These are phyloP conservation scores for Dreissena rostriformis DNA, from an alignment of 1,140 invertebrate genomes.

Conservation along the genomic window DNA sequence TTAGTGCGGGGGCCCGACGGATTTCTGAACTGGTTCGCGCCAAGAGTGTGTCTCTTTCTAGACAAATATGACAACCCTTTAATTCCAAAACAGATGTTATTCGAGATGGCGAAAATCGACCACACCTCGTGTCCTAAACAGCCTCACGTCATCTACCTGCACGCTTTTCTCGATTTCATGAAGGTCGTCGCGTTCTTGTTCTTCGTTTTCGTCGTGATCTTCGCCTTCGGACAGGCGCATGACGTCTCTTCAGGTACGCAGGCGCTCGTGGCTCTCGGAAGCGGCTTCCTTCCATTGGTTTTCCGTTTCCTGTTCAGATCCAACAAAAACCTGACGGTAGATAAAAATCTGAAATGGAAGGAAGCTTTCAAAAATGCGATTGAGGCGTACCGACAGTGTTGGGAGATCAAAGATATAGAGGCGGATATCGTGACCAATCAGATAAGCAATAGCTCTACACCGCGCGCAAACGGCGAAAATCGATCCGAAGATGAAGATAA, in stretches of 20 bases:
- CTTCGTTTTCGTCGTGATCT: slow-evolving; percentile 40
- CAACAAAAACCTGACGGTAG: background rate
- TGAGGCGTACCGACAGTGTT: background rate
- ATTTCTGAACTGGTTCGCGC: slow-evolving; percentile 35
- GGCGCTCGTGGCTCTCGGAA: slow-evolving; percentile 25
- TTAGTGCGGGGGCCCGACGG: slow-evolving; percentile 1
- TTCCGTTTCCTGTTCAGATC: slow-evolving; percentile 24
- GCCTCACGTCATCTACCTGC: slow-evolving; percentile 21
- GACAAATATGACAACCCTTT: slow-evolving; percentile 35
- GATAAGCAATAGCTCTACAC: too few species aligned
- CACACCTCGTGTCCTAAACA: slow-evolving; percentile 24
- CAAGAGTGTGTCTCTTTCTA: slow-evolving; percentile 12
- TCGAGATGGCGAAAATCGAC: slow-evolving; percentile 14
- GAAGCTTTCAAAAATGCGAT: slow-evolving; percentile 16
- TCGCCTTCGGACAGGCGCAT: slow-evolving; percentile 39
- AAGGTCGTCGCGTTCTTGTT: slow-evolving; percentile 19
- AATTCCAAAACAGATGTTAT: slow-evolving; percentile 27
- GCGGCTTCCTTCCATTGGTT: slow-evolving; percentile 33
- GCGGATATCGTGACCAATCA: background rate
- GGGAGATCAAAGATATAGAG: slow-evolving; percentile 29
- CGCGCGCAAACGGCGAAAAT: too few species aligned
- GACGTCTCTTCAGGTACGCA: slow-evolving; percentile 35
- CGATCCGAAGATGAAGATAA: too few species aligned
- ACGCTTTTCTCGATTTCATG: slow-evolving; percentile 18
- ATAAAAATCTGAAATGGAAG: slow-evolving; percentile 34